A percentile compares a stretch with the other conserved stretches of the same genome.
Evolutionary conservation across 2,113 vertebrate species (phyloP).

Genomic region (Oxygymnocypris stewartii): DNA sequence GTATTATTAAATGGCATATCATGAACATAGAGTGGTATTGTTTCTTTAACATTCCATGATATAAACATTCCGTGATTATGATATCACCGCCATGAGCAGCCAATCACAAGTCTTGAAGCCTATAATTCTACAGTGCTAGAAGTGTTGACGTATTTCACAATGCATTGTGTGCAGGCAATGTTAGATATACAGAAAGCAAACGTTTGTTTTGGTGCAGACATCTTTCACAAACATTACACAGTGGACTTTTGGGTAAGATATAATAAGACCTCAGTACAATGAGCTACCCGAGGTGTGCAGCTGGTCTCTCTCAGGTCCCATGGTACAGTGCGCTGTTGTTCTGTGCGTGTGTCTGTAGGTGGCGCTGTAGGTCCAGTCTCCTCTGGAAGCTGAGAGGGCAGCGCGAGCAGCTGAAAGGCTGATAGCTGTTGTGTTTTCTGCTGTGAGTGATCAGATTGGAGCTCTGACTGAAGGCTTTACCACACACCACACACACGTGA

Average conservation of each 20-base stretch:
- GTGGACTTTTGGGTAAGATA: neutral
- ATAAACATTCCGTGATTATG: neutral
- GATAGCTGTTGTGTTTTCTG: slow-evolving; percentile 74
- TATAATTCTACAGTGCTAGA: neutral
- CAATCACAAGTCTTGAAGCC: neutral
- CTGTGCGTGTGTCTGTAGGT: slow-evolving; percentile 68
- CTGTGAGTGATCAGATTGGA: slow-evolving; percentile 82
- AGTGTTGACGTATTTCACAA: neutral
- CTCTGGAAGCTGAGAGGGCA: slow-evolving; percentile 73
- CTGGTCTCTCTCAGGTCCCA: neutral
- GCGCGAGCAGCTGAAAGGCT: slow-evolving; percentile 70
- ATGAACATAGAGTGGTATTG: neutral
- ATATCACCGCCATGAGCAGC: neutral
- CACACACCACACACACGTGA: slow-evolving; percentile 79
- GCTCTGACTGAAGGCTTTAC: slow-evolving; percentile 78
- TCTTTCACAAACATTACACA: neutral
- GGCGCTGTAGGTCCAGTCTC: slow-evolving; percentile 74
- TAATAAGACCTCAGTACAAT: neutral
- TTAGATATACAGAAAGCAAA: neutral
- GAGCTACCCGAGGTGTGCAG: neutral
- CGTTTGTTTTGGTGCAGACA: neutral
- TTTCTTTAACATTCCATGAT: neutral
- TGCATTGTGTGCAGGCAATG: neutral
- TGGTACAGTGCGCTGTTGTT: slow-evolving; percentile 18
- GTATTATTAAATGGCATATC: neutral